A percentile compares a stretch with the other conserved stretches of the same genome.
phyloP scores from a whole-genome alignment of 2,797 vertebrate species.

The Crocodylus rhombifer region DNA sequence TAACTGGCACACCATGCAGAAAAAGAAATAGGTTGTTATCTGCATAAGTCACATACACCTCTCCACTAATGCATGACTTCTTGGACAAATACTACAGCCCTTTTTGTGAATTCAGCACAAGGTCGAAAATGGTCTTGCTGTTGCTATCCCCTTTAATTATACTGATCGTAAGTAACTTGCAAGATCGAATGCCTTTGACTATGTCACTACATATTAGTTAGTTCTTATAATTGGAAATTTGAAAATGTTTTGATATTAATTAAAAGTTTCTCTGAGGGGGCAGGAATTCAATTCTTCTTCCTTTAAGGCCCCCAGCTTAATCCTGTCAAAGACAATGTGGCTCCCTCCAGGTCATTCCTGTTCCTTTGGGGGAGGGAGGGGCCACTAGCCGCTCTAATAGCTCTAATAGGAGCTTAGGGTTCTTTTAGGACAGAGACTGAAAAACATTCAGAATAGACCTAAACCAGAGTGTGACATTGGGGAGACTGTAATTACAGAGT shows the following conservation, averaged over 20 bases:
- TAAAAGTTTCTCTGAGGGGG: neutral
- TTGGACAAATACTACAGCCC: constrained; percentile 30
- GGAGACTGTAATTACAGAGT: neutral
- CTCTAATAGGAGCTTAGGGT: neutral
- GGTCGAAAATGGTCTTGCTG: constrained; percentile 8
- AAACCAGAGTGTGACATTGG: neutral
- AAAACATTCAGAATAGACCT: neutral
- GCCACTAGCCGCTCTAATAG: neutral
- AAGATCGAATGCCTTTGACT: neutral
- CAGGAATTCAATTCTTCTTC: neutral
- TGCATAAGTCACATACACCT: neutral
- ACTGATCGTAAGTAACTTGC: neutral
- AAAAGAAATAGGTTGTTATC: constrained; percentile 67
- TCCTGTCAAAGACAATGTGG: neutral
- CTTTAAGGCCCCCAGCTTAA: neutral
- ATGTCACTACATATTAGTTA: neutral
- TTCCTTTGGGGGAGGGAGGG: neutral
- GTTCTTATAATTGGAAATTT: neutral
- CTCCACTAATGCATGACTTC: constrained; percentile 35
- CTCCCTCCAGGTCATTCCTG: neutral
- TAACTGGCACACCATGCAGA: neutral
- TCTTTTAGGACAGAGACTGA: neutral
- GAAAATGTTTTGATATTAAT: neutral
- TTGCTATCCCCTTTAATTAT: constrained; percentile 13
- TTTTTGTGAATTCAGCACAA: constrained; percentile 32